A percentile compares a stretch with the other conserved stretches of the same genome.
Conservation (phyloP, 1,140 invertebrate species). For the Drosophila ambigua region DNA sequence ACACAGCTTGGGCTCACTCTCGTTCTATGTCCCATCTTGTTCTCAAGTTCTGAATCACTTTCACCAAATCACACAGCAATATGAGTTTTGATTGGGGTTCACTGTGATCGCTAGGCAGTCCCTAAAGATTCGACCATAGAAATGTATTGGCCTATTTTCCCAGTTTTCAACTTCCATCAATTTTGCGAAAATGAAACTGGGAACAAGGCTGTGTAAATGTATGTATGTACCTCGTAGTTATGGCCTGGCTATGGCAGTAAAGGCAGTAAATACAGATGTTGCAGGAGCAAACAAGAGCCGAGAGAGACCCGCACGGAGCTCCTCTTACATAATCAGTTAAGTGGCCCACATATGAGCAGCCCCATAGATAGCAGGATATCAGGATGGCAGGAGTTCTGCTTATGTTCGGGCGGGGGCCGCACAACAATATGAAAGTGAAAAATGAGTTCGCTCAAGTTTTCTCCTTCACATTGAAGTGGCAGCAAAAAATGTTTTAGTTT, state of each 20-base stretch:
- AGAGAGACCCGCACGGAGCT: conserved; percentile 25
- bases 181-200: no score
- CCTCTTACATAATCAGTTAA: conserved; percentile 76
- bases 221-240: neutral
- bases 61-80: no score
- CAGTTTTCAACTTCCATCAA: no score
- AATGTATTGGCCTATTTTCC: no score
- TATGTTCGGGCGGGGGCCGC: conserved; percentile 27
- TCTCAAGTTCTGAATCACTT: no score
- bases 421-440: conserved; percentile 79
- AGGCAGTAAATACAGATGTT: conserved; percentile 58
- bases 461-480: conserved; percentile 25
- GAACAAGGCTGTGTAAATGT: neutral
- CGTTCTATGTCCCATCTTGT: neutral
- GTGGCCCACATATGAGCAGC: conserved; percentile 51
- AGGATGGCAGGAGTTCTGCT: conserved; percentile 11
- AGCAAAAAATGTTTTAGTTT: conserved; percentile 62
- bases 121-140: no score
- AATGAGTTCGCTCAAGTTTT: conserved; percentile 75
- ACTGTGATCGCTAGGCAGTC: no score
- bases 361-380: conserved; percentile 11
- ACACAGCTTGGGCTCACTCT: conserved; percentile 28
- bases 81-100: no score
- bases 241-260: neutral
- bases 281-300: conserved; percentile 22